A percentile compares a stretch with the other conserved stretches of the same genome.
These are phyloP conservation scores for Notospermus geniculatus DNA, from an alignment of 1,140 invertebrate species.

Conservation along the genomic window DNA sequence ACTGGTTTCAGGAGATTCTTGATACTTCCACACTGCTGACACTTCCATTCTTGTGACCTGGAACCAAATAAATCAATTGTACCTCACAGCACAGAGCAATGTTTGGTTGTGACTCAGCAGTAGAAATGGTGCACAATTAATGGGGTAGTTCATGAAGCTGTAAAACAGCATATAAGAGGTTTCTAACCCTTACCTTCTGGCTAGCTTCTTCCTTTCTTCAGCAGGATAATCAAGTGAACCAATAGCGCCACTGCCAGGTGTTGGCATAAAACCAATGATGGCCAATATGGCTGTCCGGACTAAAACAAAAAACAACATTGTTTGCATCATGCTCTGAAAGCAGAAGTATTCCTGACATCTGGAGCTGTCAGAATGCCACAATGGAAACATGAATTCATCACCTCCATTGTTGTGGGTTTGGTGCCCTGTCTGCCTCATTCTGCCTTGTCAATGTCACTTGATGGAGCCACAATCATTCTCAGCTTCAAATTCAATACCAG, in stretches of 20 bases:
- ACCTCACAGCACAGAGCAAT: no score
- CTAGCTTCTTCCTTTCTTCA: constrained; percentile 78
- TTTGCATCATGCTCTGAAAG: not conserved
- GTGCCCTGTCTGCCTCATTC: no score
- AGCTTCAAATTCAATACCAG: no score
- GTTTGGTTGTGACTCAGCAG: no score
- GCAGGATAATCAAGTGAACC: constrained; percentile 84
- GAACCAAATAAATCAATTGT: no score
- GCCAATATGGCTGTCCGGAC: constrained; percentile 88
- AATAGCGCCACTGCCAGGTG: constrained; percentile 78
- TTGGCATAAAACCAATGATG: constrained; percentile 90
- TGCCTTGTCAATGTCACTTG: no score
- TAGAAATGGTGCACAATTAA: no score
- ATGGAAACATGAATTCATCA: not conserved
- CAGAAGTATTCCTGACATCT: not conserved
- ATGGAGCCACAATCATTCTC: no score
- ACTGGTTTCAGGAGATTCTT: constrained; percentile 41
- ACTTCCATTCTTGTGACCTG: constrained; percentile 50
- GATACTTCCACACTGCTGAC: constrained; percentile 48
- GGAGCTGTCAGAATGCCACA: not conserved
- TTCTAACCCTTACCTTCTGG: constrained; percentile 66
- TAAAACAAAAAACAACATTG: constrained; percentile 53
- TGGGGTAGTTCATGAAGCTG: no score
- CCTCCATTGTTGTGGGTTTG: not conserved
- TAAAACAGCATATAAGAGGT: not conserved